phyloP scores from a whole-genome alignment of 2,797 vertebrate species.

The Neomorphus geoffroyi region DNA sequence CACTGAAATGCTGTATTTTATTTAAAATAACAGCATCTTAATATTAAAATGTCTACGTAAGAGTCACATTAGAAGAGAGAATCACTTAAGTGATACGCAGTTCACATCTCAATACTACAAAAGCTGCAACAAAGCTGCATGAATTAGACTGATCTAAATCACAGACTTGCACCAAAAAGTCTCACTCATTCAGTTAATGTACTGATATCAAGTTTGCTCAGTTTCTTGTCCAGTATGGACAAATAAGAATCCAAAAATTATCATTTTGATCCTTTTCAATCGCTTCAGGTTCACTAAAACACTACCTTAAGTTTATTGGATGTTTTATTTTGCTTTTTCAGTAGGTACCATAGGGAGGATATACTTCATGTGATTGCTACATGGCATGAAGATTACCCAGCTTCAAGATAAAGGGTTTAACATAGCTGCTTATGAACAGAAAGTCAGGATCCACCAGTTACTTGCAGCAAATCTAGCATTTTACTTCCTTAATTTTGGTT shows the following conservation, averaged over 20 bases:
- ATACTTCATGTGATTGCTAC: not conserved
- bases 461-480: not conserved
- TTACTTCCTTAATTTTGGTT: not conserved
- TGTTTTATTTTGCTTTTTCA: not conserved
- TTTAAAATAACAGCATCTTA: not conserved
- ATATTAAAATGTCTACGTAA: not conserved
- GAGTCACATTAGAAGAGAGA: not conserved
- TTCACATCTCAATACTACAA: not conserved
- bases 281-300: not conserved
- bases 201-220: not conserved
- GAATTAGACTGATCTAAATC: not conserved
- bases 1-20: not conserved
- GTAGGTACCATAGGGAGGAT: not conserved
- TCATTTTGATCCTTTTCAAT: accelerated
- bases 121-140: not conserved
- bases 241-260: not conserved
- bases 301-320: not conserved
- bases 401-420: not conserved
- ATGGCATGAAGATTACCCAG: not conserved
- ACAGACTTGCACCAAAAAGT: not conserved
- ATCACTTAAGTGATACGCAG: not conserved
- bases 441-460: not conserved
- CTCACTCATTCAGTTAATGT: not conserved
- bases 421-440: not conserved
- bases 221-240: accelerated